phyloP scores from a whole-genome alignment of 1,140 invertebrate genomes.

The Choristoneura fumiferana region DNA sequence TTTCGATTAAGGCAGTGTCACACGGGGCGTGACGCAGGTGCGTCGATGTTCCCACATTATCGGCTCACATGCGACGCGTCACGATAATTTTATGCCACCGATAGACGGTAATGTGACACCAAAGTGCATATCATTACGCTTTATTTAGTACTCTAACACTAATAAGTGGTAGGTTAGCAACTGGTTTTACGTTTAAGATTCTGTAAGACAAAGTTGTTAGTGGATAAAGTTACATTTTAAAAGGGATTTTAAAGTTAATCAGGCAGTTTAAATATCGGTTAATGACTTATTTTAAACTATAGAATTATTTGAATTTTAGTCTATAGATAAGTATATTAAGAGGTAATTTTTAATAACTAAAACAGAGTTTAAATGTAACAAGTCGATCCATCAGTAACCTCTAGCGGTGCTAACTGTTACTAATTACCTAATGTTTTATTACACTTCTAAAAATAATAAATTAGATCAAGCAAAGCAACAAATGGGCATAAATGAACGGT shows the following conservation, averaged over 20 bases:
- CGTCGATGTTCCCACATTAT: slow-evolving; percentile 32
- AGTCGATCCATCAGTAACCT: no score
- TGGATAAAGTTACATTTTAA: no score
- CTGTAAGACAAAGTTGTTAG: no score
- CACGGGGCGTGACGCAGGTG: slow-evolving; percentile 33
- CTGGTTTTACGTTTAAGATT: no score
- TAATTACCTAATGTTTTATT: neutral
- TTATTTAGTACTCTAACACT: slow-evolving; percentile 9
- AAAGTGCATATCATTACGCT: slow-evolving; percentile 16
- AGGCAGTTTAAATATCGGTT: no score
- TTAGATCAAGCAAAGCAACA: slow-evolving; percentile 7
- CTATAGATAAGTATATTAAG: no score
- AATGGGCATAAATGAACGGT: slow-evolving; percentile 8
- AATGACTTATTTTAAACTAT: no score
- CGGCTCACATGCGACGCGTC: slow-evolving; percentile 24
- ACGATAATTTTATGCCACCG: slow-evolving; percentile 31
- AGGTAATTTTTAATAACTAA: no score
- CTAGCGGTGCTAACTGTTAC: no score
- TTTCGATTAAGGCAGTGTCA: slow-evolving; percentile 1
- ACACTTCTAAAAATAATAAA: slow-evolving; percentile 7
- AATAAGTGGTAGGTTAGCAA: neutral
- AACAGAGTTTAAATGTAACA: no score
- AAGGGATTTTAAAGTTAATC: no score
- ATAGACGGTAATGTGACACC: slow-evolving; percentile 28
- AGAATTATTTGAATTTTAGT: no score